Percentiles rank a stretch among this genome's conserved stretches.
Conservation (phyloP, 2,888 invertebrate species). For the Conus canariensis region DNA sequence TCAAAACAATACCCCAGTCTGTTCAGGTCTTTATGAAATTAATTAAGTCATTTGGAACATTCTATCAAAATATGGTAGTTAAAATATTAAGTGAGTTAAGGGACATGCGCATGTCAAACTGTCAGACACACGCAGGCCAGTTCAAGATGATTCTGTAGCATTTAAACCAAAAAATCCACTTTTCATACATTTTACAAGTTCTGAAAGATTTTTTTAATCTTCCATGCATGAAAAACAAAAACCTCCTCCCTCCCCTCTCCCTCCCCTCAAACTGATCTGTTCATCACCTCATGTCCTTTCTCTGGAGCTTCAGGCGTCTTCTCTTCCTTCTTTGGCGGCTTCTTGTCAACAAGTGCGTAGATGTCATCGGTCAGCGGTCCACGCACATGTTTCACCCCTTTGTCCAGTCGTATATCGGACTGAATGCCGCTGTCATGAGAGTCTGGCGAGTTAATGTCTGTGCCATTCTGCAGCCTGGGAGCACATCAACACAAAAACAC, state of each 20-base stretch:
- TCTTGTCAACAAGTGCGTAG: constrained; percentile 50
- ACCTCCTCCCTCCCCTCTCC: no score
- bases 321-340: not conserved
- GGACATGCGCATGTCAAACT: no score
- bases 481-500: not conserved
- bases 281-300: constrained; percentile 24
- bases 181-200: not conserved
- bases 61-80: no score
- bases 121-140: not conserved
- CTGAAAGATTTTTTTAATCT: not conserved
- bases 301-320: constrained; percentile 25
- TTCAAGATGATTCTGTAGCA: not conserved
- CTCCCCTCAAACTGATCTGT: not conserved
- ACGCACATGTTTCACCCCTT: constrained; percentile 59
- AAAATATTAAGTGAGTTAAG: no score
- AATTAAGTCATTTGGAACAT: no score
- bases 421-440: constrained; percentile 78
- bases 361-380: constrained; percentile 67
- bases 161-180: not conserved
- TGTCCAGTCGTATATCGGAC: constrained; percentile 66
- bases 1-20: no score
- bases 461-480: constrained; percentile 54
- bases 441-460: constrained; percentile 76
- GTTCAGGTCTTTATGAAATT: no score
- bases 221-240: no score